Evolutionary conservation across 1,140 invertebrate species (phyloP).

Genomic region (Euura lappo): DNA sequence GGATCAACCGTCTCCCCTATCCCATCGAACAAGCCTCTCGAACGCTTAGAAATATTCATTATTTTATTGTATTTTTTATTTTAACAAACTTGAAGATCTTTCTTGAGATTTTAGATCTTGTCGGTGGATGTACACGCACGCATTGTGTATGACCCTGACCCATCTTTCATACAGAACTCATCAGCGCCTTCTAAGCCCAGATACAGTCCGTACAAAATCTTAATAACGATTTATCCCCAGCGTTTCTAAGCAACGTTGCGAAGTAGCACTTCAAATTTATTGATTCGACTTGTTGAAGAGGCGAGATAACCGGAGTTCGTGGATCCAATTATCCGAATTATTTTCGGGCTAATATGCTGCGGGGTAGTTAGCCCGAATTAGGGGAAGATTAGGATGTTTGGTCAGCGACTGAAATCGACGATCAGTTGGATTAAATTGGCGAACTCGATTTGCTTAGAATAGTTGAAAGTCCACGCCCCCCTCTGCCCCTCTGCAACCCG

Average conservation of each 20-base stretch:
- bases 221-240: background rate
- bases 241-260: background rate
- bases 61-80: background rate
- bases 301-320: too few species aligned
- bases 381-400: background rate
- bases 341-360: background rate
- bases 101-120: conserved; percentile 28
- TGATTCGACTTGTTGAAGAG: background rate
- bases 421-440: background rate
- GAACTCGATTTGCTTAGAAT: background rate
- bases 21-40: background rate
- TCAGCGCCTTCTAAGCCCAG: conserved; percentile 44
- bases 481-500: background rate
- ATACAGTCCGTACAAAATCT: conserved; percentile 34
- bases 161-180: conserved; percentile 47
- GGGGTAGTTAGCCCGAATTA: background rate
- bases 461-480: background rate
- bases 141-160: conserved; percentile 49
- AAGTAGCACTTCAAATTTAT: background rate
- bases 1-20: conserved; percentile 25
- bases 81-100: too few species aligned
- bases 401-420: background rate
- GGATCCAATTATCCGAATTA: too few species aligned
- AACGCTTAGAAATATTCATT: conserved; percentile 5
- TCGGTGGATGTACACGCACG: conserved; percentile 35